phyloP scores from a whole-genome alignment of 1,140 invertebrate genomes.

The Drosophila nannoptera region DNA sequence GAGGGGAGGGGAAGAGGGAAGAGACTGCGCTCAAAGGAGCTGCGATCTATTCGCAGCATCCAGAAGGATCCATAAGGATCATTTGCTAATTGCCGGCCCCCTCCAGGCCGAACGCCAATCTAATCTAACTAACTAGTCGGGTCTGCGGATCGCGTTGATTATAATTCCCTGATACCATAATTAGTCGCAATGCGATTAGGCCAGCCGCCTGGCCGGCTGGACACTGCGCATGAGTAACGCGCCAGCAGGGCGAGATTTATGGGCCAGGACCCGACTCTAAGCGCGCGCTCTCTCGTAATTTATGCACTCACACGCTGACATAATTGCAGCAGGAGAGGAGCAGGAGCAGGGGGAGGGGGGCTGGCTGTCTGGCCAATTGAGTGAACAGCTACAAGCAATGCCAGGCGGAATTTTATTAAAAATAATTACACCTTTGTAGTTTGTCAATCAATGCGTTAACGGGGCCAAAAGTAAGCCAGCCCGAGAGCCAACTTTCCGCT shows the following conservation, averaged over 20 bases:
- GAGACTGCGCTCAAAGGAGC: too few relatives aligned
- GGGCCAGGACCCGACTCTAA: conserved; percentile 13
- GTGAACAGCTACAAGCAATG: conserved; percentile 66
- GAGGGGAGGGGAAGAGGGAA: too few relatives aligned
- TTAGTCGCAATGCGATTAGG: conserved; percentile 76
- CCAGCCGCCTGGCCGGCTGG: conserved; percentile 7
- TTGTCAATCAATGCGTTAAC: conserved; percentile 71
- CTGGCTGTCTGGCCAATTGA: conserved; percentile 56
- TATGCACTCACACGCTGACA: conserved; percentile 68
- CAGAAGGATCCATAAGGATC: too few relatives aligned
- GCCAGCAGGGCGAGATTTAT: conserved; percentile 66
- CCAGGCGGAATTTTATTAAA: conserved; percentile 69
- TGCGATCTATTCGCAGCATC: too few relatives aligned
- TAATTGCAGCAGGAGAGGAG: conserved; percentile 49
- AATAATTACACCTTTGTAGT: conserved; percentile 78
- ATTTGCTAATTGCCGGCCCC: too few relatives aligned
- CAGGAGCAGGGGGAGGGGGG: conserved; percentile 5
- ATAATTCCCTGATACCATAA: conserved; percentile 75
- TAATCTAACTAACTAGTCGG: conserved; percentile 38
- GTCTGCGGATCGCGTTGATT: conserved; percentile 62
- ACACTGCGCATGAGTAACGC: conserved; percentile 73
- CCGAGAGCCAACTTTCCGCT: conserved; percentile 44
- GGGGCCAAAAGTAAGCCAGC: conserved; percentile 41
- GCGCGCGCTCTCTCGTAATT: conserved; percentile 56
- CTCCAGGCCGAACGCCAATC: conserved; percentile 17